Conservation (phyloP, 2,113 vertebrate species). For the Clarias magur region DNA sequence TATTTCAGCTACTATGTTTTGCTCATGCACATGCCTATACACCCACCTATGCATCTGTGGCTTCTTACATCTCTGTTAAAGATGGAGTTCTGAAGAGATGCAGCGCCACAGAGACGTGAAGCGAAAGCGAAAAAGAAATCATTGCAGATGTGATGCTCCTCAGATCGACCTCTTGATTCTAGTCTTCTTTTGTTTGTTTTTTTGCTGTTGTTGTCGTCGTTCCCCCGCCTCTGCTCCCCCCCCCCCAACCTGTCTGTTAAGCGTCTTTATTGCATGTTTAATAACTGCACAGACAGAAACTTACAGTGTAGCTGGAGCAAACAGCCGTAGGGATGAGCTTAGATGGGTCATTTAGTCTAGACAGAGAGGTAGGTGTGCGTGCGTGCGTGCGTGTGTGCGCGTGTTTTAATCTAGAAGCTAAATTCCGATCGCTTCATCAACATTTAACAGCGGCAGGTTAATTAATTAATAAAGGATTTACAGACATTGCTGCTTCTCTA, state of each 20-base stretch:
- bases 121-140: not conserved
- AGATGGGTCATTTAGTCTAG: not conserved
- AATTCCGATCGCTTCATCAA: not conserved
- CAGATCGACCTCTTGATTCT: not conserved
- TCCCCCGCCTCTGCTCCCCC: too few species aligned
- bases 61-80: not conserved
- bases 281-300: not conserved
- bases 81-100: not conserved
- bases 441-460: not conserved
- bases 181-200: not conserved
- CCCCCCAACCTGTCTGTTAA: not conserved
- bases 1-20: not conserved
- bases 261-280: not conserved
- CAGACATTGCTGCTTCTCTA: not conserved
- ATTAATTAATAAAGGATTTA: not conserved
- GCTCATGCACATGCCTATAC: not conserved
- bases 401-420: not conserved
- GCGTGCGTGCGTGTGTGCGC: not conserved
- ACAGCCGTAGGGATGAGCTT: not conserved
- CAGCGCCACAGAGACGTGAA: not conserved
- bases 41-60: not conserved
- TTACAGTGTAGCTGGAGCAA: not conserved
- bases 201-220: too few species aligned
- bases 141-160: not conserved
- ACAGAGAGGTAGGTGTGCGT: not conserved